Evolutionary conservation across 2,113 vertebrate species (phyloP).

Genomic region (Bos javanicus): DNA sequence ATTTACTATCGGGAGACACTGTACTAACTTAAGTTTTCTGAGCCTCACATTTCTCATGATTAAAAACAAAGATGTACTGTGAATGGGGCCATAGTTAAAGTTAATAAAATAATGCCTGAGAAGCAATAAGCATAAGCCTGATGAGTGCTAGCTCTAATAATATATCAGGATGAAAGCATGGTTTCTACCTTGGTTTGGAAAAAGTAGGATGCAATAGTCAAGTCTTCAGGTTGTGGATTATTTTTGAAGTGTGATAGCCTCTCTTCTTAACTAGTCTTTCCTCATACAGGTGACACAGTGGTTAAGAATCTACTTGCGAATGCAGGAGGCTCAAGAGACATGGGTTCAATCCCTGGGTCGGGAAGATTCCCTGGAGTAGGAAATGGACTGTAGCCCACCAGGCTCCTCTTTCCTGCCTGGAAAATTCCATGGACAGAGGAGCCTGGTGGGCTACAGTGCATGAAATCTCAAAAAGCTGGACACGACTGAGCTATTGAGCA

Average conservation of each 20-base stretch:
- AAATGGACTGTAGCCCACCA: not conserved
- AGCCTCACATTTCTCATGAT: not conserved
- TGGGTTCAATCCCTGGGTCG: not conserved
- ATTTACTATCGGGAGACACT: not conserved
- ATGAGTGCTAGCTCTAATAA: not conserved
- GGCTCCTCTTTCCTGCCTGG: not conserved
- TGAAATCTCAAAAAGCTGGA: not conserved
- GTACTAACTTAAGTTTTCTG: not conserved
- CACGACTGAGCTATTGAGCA: not conserved
- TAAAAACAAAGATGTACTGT: not conserved
- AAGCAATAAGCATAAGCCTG: not conserved
- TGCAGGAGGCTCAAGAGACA: not conserved
- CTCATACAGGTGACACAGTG: not conserved
- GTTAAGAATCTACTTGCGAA: not conserved
- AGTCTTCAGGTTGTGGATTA: not conserved
- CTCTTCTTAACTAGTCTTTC: not conserved
- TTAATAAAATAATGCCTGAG: not conserved
- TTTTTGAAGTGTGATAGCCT: not conserved
- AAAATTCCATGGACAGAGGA: not conserved
- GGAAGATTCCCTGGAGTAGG: not conserved
- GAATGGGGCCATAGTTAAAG: not conserved
- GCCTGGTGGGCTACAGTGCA: not conserved
- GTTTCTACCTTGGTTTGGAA: not conserved
- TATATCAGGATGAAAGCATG: not conserved
- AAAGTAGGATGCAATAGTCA: not conserved